Conservation (phyloP, 2,113 vertebrate genomes). For the Sylvilagus bachmani region DNA sequence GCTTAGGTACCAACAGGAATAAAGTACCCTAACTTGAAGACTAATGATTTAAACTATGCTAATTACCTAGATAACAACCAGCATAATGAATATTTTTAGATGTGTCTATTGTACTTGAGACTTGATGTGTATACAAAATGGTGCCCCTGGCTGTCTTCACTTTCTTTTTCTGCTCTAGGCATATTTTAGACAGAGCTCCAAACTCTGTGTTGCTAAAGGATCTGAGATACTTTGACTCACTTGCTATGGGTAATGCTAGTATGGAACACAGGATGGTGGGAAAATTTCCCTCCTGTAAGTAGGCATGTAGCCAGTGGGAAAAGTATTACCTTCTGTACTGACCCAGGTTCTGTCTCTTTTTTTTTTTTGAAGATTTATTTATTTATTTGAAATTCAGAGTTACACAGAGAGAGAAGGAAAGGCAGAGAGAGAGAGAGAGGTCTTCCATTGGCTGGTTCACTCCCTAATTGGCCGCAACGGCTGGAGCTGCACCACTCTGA, state of each 20-base stretch:
- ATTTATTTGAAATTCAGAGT: no score
- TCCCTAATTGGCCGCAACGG: no score
- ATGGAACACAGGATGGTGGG: conserved; percentile 4
- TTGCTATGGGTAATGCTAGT: conserved; percentile 35
- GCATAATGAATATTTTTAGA: conserved; percentile 50
- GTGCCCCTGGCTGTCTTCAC: not conserved
- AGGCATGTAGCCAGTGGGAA: not conserved
- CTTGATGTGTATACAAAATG: conserved; percentile 27
- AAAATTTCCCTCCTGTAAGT: conserved; percentile 14
- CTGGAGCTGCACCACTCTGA: no score
- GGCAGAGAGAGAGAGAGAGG: no score
- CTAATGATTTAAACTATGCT: conserved; percentile 34
- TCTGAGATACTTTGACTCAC: conserved; percentile 47
- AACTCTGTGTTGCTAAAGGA: conserved; percentile 49
- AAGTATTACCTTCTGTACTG: conserved; percentile 34
- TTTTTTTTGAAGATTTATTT: no score
- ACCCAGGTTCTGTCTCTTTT: not conserved
- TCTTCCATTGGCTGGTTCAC: no score
- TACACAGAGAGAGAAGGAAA: no score
- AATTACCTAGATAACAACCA: conserved; percentile 24
- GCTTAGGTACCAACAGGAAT: conserved; percentile 6
- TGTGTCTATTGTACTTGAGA: not conserved
- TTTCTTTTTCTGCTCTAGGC: conserved; percentile 46
- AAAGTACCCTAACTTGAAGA: conserved; percentile 37
- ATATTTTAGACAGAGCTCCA: conserved; percentile 53